phyloP scores from a whole-genome alignment of 2,113 vertebrate genomes.

The Corythoichthys intestinalis region DNA sequence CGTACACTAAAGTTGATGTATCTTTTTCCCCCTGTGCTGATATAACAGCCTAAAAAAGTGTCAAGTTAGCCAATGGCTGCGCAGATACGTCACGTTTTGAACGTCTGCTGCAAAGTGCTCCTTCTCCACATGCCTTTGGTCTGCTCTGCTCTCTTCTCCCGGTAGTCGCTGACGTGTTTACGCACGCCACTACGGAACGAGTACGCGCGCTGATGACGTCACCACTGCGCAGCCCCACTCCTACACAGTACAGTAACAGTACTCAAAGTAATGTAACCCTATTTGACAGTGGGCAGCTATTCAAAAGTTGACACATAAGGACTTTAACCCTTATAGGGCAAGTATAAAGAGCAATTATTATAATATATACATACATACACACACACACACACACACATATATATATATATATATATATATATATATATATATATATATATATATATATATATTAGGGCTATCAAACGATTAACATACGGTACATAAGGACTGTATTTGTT shows the following conservation, averaged over 20 bases:
- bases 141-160: slow-evolving; percentile 9
- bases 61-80: not conserved
- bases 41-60: not conserved
- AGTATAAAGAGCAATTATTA: too few relatives aligned
- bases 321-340: too few relatives aligned
- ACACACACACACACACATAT: too few relatives aligned
- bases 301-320: too few relatives aligned
- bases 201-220: slow-evolving; percentile 59
- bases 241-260: slow-evolving; percentile 4
- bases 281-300: not conserved
- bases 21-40: not conserved
- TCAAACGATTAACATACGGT: too few relatives aligned
- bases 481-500: too few relatives aligned
- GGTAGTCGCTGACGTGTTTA: slow-evolving; percentile 57
- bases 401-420: too few relatives aligned
- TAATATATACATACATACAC: too few relatives aligned
- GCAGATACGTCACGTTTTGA: not conserved
- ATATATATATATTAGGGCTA: too few relatives aligned
- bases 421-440: too few relatives aligned
- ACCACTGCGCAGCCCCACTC: slow-evolving; percentile 32
- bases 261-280: not conserved
- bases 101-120: not conserved
- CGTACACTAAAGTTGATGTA: not conserved
- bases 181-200: slow-evolving; percentile 48
- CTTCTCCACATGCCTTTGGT: slow-evolving; percentile 7